These are phyloP conservation scores for Rachycentron canadum DNA, from an alignment of 2,797 vertebrate species.

Conservation along the genomic window DNA sequence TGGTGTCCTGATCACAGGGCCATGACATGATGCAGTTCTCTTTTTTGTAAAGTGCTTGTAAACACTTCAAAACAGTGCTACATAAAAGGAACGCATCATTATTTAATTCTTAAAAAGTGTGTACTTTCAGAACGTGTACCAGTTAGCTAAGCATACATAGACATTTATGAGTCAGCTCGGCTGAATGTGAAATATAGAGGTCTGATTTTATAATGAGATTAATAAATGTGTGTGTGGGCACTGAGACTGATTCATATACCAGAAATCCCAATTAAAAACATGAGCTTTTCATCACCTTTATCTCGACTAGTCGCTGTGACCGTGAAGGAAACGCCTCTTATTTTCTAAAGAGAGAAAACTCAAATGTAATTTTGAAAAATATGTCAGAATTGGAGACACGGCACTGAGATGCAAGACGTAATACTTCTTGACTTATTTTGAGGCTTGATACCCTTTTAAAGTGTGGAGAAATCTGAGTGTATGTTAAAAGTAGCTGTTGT, in stretches of 20 bases:
- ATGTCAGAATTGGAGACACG: constrained; percentile 4
- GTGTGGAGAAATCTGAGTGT: neutral
- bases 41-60: constrained; percentile 6
- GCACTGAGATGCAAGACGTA: neutral
- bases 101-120: neutral
- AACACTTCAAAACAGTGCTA: neutral
- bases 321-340: neutral
- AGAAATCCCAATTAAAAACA: constrained; percentile 24
- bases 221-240: neutral
- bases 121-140: constrained; percentile 3
- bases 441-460: neutral
- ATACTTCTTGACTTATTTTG: neutral
- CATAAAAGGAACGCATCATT: neutral
- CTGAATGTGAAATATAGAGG: neutral
- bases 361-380: constrained; percentile 8
- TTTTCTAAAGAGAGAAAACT: constrained; percentile 13
- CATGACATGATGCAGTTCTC: neutral
- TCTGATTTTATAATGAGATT: constrained; percentile 1
- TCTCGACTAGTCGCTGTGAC: neutral
- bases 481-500: neutral
- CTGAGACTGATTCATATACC: constrained; percentile 11
- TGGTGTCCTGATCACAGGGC: constrained; percentile 1
- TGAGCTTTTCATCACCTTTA: neutral
- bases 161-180: constrained; percentile 11
- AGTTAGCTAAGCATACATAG: constrained; percentile 5